These are phyloP conservation scores for Ceyx melanurus DNA, from an alignment of 2,113 vertebrate species.

Conservation along the genomic window DNA sequence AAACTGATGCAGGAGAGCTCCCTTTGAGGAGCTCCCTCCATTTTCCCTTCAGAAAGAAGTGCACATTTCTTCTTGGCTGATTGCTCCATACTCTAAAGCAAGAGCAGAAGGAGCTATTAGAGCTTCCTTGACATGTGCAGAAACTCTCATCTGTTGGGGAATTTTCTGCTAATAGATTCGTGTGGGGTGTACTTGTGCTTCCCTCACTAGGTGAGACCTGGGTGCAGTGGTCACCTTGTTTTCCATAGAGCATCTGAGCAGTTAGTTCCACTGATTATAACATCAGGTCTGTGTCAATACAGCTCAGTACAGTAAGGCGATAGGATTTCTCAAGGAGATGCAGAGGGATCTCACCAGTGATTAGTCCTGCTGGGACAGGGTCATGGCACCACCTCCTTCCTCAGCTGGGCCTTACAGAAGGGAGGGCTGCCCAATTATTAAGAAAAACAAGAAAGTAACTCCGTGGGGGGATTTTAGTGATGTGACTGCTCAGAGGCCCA, in stretches of 20 bases:
- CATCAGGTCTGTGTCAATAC: background rate
- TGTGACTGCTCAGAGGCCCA: background rate
- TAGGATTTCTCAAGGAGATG: background rate
- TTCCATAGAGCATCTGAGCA: background rate
- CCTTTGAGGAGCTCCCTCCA: background rate
- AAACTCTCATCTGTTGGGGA: rapidly evolving
- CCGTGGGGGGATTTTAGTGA: rapidly evolving
- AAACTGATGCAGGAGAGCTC: background rate
- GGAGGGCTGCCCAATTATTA: background rate
- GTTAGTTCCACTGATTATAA: background rate
- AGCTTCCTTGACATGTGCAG: background rate
- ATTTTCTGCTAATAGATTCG: background rate
- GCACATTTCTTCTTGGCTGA: background rate
- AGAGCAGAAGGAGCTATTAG: background rate
- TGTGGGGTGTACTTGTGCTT: background rate
- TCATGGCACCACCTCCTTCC: background rate
- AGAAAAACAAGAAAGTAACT: background rate
- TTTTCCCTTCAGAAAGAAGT: background rate
- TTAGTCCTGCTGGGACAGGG: background rate
- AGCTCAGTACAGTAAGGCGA: background rate
- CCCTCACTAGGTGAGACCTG: background rate
- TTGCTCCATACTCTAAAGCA: background rate
- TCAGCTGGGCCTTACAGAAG: background rate
- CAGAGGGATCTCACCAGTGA: background rate
- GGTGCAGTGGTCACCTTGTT: background rate